Base-by-base conservation (phyloP, 2,888 invertebrate genomes). In the Danaus chrysippus region DNA sequence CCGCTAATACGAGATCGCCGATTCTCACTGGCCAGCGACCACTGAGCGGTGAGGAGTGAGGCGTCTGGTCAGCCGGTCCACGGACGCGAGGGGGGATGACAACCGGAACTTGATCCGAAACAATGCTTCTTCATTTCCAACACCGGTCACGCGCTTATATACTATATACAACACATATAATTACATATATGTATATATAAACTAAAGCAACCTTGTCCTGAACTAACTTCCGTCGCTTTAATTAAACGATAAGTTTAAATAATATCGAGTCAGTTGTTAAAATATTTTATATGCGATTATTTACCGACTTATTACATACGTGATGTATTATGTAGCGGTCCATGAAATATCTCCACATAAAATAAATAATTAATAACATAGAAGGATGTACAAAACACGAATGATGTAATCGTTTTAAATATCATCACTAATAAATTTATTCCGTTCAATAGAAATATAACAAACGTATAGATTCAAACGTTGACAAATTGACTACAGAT, bases 61-160 rank as follows among this genome's bases (percentile, higher is more conserved):
- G n/a, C n/a, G 23, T 34, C 23, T 34, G 23, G 23, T 34, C 72
- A 71, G 68, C 73, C 71, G 73, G 70, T 67, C 70, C 69, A 70
- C 57, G 67, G 71, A 71, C 71, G 75, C 70, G 75, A 68, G 73
- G 72, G 76, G 76, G 76, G 76, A 78, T 74, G 73, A 73, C 77
- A 83, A 82, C 83, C 84, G 84, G 83, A 87, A 83, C 83, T 81
- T 70, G 62, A 71, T 66, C 70, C 73, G 74, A 82, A 82, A 82
- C 81, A 82, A 82, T 80, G 77, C 73, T 75, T 67, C 66, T 70
- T 64, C 69, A 72, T 77, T 76, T 68, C 68, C 67, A 62, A 71
- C 72, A 69, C 66, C 68, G 69, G 61, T 65, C 65, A 58, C 49
- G 57, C 44, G 55, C 62, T 61, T 62, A 60, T 54, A 58, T 43